A percentile compares a stretch with the other conserved stretches of the same genome.
phyloP scores from a whole-genome alignment of 1,140 invertebrate genomes.

The Drosophila ambigua region DNA sequence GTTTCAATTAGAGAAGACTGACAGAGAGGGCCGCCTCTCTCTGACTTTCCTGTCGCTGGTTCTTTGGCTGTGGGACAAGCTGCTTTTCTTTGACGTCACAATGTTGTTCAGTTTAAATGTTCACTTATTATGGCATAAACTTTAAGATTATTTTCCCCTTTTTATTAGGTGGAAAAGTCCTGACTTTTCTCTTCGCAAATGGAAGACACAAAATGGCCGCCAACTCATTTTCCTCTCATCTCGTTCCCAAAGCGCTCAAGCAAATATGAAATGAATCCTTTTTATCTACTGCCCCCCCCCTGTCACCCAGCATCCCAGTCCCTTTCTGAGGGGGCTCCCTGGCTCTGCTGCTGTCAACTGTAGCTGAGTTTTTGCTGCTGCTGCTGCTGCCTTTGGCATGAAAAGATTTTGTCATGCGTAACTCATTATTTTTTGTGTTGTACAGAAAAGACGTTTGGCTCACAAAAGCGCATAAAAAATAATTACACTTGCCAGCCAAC shows the following conservation, averaged over 20 bases:
- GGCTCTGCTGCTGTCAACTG: conserved; percentile 49
- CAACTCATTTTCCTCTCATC: conserved; percentile 16
- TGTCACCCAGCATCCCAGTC: neutral
- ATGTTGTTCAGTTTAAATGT: conserved; percentile 14
- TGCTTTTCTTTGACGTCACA: conserved; percentile 11
- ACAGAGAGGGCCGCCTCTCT: conserved; percentile 17
- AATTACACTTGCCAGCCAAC: conserved; percentile 54
- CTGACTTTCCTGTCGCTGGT: conserved; percentile 40
- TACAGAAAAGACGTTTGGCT: conserved; percentile 62
- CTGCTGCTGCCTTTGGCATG: conserved; percentile 44
- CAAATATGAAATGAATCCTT: conserved; percentile 76
- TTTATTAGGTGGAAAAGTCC: conserved; percentile 4
- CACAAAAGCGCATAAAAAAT: conserved; percentile 70
- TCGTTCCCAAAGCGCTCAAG: conserved; percentile 52
- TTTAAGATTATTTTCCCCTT: conserved; percentile 17
- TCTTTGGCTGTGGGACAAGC: conserved; percentile 21
- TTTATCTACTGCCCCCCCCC: conserved; percentile 32
- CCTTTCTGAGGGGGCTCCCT: conserved; percentile 5
- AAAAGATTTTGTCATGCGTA: conserved; percentile 83
- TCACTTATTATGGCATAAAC: conserved; percentile 11
- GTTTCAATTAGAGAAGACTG: conserved; percentile 51
- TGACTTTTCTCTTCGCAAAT: conserved; percentile 7
- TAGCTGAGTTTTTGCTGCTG: conserved; percentile 39
- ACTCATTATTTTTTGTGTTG: conserved; percentile 81
- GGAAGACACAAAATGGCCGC: conserved; percentile 63